Percentiles rank a stretch among this genome's conserved stretches.
phyloP scores from a whole-genome alignment of 2,113 vertebrate species.

The Camelus bactrianus region DNA sequence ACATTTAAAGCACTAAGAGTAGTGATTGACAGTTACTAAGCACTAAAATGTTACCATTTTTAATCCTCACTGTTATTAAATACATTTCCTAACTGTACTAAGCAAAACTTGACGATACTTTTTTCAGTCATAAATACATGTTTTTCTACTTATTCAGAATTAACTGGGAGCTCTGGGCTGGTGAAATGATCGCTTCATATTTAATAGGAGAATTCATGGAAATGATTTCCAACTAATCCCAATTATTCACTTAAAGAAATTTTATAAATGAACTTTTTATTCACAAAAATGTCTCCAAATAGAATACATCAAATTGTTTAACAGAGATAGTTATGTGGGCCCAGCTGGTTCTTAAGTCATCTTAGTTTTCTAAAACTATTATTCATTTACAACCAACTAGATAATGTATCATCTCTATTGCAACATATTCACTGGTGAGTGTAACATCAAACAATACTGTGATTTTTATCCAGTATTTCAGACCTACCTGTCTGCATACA shows the following conservation, averaged over 20 bases:
- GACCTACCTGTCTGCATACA: neutral
- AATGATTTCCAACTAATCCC: conserved; percentile 1
- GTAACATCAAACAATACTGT: neutral
- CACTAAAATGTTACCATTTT: neutral
- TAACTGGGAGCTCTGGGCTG: neutral
- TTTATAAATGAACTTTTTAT: neutral
- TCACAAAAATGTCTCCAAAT: neutral
- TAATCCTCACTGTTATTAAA: neutral
- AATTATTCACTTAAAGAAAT: neutral
- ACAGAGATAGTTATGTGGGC: neutral
- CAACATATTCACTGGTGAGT: neutral
- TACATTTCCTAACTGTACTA: neutral
- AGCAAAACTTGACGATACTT: neutral
- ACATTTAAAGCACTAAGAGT: neutral
- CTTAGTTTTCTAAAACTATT: neutral
- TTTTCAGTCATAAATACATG: neutral
- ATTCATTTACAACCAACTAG: neutral
- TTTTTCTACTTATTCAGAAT: conserved; percentile 10
- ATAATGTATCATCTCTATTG: neutral
- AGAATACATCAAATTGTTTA: neutral
- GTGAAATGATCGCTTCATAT: neutral
- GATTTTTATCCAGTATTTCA: neutral
- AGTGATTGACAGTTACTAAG: neutral
- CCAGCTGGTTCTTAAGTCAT: neutral
- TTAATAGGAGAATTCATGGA: neutral